Evolutionary conservation across 2,113 vertebrate genomes (phyloP), one percentile per base, ranked within the genome.

Genomic region (Balaeniceps rex): DNA sequence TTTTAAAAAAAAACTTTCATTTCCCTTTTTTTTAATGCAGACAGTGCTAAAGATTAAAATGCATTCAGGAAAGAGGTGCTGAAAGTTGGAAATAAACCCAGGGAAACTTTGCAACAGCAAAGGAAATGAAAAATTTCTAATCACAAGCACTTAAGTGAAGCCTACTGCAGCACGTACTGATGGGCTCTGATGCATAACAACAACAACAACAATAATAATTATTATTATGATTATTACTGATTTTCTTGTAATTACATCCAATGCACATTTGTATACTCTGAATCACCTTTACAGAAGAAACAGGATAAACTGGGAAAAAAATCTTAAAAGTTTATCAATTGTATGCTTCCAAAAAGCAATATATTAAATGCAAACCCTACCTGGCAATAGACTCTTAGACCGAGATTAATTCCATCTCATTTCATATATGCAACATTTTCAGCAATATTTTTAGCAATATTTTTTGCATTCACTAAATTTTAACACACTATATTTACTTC

Each of bases 101-200:
- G 36, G 52, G 57, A 93, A 87, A 87, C 42, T 83, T 54, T 82
- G 61, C 38, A 89, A 16, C 4, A 78, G 65, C n/a, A 90, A 83
- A 94, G 83, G 87, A 95, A 96, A 97, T 70, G 28, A 88, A 78
- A 86, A 51, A 60, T 60, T 82, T 84, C 69, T 75, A 25, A 68
- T 52, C 60, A 40, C 42, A 70, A 63, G 76, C 19, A 70, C 19
- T 46, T 47, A 23, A 25, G 24, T 4, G 51, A 42, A 58, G 69
- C 33, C 42, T 66, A 10, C 8, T 58, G 55, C 29, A 51, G 57
- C 55, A 77, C 3, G 2, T 12, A 24, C 61, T 60, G 34, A 52
- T 64, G 65, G 40, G 47, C 19, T 83, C 26, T 46, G 29, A 19
- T 2, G 55, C 25, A 46, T 7, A 40, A 26, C 3, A 66, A 29